Evolutionary conservation across 1,140 invertebrate genomes (phyloP).

Genomic region (Harpegnathos saltator): DNA sequence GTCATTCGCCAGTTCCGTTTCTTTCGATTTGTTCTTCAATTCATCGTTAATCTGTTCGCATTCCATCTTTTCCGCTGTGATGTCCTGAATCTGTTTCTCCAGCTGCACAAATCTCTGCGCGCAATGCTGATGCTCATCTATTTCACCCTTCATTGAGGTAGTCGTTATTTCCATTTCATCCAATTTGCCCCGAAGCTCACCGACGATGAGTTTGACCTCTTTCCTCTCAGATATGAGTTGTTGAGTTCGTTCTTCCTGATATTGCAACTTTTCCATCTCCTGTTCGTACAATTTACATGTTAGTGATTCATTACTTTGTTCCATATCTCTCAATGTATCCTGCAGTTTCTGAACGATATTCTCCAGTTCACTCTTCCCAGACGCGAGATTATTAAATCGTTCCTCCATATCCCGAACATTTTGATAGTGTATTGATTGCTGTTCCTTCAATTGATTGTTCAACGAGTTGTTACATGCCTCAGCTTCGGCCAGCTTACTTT

Average conservation of each 20-base stretch:
- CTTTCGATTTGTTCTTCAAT: slow-evolving; percentile 40
- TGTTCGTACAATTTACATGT: neutral
- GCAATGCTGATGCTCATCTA: neutral
- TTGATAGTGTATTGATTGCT: slow-evolving; percentile 12
- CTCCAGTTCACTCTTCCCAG: slow-evolving; percentile 47
- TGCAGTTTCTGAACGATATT: slow-evolving; percentile 49
- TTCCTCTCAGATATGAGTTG: slow-evolving; percentile 31
- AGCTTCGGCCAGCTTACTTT: slow-evolving; percentile 19
- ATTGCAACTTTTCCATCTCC: neutral
- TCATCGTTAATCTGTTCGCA: slow-evolving; percentile 44
- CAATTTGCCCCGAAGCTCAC: slow-evolving; percentile 43
- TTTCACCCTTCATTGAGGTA: neutral
- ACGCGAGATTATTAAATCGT: slow-evolving; percentile 20
- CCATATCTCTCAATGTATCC: slow-evolving; percentile 27
- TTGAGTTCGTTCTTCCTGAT: slow-evolving; percentile 33
- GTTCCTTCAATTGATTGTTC: slow-evolving; percentile 23
- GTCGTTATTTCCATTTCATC: slow-evolving; percentile 5
- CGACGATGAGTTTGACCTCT: slow-evolving; percentile 11
- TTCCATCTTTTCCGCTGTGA: slow-evolving; percentile 45
- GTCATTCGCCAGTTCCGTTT: slow-evolving; percentile 22
- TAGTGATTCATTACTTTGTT: slow-evolving; percentile 1
- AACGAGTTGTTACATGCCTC: slow-evolving; percentile 11
- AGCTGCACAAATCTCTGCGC: slow-evolving; percentile 25
- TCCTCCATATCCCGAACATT: slow-evolving; percentile 34
- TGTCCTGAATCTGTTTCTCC: slow-evolving; percentile 22